These are phyloP conservation scores for Petrophora chlorosata DNA, from an alignment of 2,888 invertebrate species.

Conservation along the genomic window DNA sequence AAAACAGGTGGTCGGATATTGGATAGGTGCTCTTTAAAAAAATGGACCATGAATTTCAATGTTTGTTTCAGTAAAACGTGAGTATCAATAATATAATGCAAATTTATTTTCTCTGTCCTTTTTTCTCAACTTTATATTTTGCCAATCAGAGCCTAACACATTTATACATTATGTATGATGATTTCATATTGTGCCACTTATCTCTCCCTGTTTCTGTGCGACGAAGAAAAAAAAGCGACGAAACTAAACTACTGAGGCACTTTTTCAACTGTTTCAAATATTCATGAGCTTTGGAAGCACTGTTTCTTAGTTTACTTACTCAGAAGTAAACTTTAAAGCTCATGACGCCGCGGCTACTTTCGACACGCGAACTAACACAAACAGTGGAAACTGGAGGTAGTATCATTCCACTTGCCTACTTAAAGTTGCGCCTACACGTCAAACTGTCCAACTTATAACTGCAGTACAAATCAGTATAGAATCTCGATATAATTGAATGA, in stretches of 20 bases:
- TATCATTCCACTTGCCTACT: conserved; percentile 60
- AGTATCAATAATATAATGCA: too few species aligned
- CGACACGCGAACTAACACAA: conserved; percentile 39
- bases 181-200: too few species aligned
- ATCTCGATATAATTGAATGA: background rate
- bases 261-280: background rate
- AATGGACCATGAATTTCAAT: too few species aligned
- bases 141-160: too few species aligned
- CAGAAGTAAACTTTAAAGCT: background rate
- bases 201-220: too few species aligned
- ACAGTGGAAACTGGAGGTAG: conserved; percentile 46
- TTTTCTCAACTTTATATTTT: too few species aligned
- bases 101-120: too few species aligned
- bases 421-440: conserved; percentile 58
- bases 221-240: too few species aligned
- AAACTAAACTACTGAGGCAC: too few species aligned
- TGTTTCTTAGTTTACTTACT: conserved; percentile 1
- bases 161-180: too few species aligned
- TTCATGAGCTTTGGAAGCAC: background rate
- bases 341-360: conserved; percentile 3
- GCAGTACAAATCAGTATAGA: background rate
- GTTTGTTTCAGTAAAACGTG: too few species aligned
- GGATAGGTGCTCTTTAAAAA: background rate
- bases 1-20: background rate
- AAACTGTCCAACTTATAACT: conserved; percentile 72